Conservation (phyloP, 1,140 invertebrate species). For the Centruroides vittatus region DNA sequence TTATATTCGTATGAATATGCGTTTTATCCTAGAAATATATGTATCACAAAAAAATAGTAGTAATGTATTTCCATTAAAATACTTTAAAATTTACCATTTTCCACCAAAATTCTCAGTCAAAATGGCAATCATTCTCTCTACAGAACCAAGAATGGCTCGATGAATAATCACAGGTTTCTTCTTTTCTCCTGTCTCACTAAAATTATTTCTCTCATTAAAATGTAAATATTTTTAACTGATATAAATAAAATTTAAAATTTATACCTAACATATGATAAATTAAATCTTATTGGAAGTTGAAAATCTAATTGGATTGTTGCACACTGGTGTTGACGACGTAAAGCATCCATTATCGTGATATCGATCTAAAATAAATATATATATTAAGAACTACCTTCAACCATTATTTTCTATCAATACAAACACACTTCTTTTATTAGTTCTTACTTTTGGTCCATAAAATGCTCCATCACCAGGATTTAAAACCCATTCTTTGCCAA, state of each 20-base stretch:
- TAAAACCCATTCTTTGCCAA: conserved; percentile 71
- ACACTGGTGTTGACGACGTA: conserved; percentile 79
- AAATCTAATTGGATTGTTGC: conserved; percentile 99
- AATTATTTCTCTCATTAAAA: neutral
- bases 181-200: conserved; percentile 71
- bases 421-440: no score
- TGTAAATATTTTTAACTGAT: neutral
- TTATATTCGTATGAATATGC: no score
- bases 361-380: conserved; percentile 51
- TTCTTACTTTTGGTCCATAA: conserved; percentile 79
- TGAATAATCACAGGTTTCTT: conserved; percentile 94
- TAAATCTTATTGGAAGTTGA: conserved; percentile 84
- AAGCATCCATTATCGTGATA: conserved; percentile 88
- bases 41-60: no score
- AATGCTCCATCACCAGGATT: conserved; percentile 93
- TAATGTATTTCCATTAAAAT: neutral
- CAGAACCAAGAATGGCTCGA: conserved; percentile 88
- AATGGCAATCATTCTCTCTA: conserved; percentile 97
- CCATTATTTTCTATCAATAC: neutral
- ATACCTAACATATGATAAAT: conserved; percentile 65
- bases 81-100: conserved; percentile 53
- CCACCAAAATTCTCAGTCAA: conserved; percentile 92
- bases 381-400: neutral
- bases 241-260: conserved; percentile 1
- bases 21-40: no score